Evolutionary conservation across 2,888 invertebrate species (phyloP).

Genomic region (Ichneumoninae sp.): DNA sequence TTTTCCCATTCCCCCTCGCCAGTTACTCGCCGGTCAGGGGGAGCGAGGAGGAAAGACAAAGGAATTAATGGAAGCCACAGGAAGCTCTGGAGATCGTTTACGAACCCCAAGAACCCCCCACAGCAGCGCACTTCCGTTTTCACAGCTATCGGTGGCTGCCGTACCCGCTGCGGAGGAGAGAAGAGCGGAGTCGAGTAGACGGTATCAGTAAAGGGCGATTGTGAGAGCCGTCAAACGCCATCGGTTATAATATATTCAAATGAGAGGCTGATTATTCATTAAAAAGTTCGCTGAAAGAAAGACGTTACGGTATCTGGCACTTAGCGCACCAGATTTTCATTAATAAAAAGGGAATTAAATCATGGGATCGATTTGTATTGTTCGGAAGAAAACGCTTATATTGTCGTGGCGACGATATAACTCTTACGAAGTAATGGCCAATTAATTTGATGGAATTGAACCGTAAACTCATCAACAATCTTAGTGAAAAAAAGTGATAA

Average conservation of each 20-base stretch:
- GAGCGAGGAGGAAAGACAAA: slow-evolving; percentile 77
- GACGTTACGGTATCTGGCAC: slow-evolving; percentile 23
- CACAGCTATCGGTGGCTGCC: slow-evolving; percentile 61
- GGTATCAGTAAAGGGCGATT: slow-evolving; percentile 48
- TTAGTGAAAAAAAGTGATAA: background rate
- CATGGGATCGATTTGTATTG: slow-evolving; percentile 25
- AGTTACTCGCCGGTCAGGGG: slow-evolving; percentile 41
- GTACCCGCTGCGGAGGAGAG: slow-evolving; percentile 20
- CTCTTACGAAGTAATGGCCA: background rate
- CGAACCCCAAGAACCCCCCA: slow-evolving; percentile 52
- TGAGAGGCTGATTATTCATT: slow-evolving; percentile 83
- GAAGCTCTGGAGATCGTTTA: slow-evolving; percentile 71
- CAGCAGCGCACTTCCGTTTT: slow-evolving; percentile 77
- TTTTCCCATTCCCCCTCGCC: slow-evolving; percentile 28
- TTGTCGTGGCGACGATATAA: background rate
- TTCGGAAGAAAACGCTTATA: slow-evolving; percentile 1
- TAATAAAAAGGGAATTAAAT: slow-evolving; percentile 24
- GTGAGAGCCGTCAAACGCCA: slow-evolving; percentile 81
- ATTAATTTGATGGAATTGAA: background rate
- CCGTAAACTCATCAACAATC: background rate
- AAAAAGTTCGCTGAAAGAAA: slow-evolving; percentile 78
- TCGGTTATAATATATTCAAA: slow-evolving; percentile 84
- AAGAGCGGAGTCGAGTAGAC: slow-evolving; percentile 25
- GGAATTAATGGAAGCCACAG: slow-evolving; percentile 83
- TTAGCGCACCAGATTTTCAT: slow-evolving; percentile 14